Percentiles rank a stretch among this genome's conserved stretches.
Evolutionary conservation across 1,140 invertebrate species (phyloP).

Genomic region (Atta colombica): DNA sequence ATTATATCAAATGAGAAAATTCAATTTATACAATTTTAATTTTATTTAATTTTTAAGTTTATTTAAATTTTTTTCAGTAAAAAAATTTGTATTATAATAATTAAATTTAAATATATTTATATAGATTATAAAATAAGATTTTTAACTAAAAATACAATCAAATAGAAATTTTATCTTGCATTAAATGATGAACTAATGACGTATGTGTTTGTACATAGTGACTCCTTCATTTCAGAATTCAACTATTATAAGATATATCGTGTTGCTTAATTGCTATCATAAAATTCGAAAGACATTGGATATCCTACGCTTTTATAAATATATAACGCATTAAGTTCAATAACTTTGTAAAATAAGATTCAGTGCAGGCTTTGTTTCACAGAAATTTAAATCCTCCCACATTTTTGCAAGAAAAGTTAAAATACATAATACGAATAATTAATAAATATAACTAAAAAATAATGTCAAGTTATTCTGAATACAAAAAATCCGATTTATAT

Average conservation of each 20-base stretch:
- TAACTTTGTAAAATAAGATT: background rate
- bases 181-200: slow-evolving; percentile 78
- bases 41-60: background rate
- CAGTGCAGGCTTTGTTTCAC: background rate
- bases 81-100: background rate
- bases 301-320: background rate
- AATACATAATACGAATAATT: background rate
- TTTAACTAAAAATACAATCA: background rate
- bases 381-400: background rate
- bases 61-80: background rate
- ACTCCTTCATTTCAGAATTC: background rate
- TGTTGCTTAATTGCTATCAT: background rate
- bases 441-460: background rate
- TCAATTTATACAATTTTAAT: background rate
- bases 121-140: background rate
- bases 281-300: slow-evolving; percentile 11
- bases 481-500: background rate
- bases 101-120: background rate
- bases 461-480: background rate
- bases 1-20: background rate
- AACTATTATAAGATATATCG: slow-evolving; percentile 10
- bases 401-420: background rate
- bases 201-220: slow-evolving; percentile 65
- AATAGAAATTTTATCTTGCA: slow-evolving; percentile 62
- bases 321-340: background rate